These are phyloP conservation scores for Aptenodytes patagonicus DNA, from an alignment of 2,113 vertebrate species.

Conservation along the genomic window DNA sequence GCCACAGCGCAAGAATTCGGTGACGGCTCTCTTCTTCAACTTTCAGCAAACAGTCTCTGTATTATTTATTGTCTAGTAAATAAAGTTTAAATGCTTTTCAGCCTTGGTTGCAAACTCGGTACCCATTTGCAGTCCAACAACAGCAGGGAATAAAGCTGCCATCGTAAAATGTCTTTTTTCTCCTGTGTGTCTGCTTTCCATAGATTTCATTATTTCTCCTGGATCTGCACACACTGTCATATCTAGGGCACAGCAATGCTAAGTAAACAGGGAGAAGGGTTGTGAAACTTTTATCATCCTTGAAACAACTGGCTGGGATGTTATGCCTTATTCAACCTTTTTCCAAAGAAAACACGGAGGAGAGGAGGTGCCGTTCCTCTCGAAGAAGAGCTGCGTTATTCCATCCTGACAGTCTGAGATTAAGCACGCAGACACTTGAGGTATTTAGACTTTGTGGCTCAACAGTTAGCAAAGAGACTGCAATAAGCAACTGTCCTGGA, in stretches of 20 bases:
- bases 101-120: constrained; percentile 45
- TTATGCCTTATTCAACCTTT: neutral
- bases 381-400: neutral
- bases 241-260: constrained; percentile 48
- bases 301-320: constrained; percentile 14
- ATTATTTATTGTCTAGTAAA: constrained; percentile 65
- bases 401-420: neutral
- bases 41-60: constrained; percentile 19
- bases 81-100: constrained; percentile 59
- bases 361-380: neutral
- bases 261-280: constrained; percentile 16
- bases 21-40: constrained; percentile 2
- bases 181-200: constrained; percentile 16
- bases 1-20: neutral
- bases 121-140: constrained; percentile 21
- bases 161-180: constrained; percentile 28
- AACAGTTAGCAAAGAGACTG: neutral
- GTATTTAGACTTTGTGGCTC: neutral
- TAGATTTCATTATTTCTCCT: constrained; percentile 60
- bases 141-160: constrained; percentile 62
- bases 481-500: neutral
- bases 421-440: neutral
- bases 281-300: constrained; percentile 39
- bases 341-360: neutral
- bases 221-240: constrained; percentile 31